Evolutionary conservation across 2,113 vertebrate genomes (phyloP).

Genomic region (Macrotus californicus): DNA sequence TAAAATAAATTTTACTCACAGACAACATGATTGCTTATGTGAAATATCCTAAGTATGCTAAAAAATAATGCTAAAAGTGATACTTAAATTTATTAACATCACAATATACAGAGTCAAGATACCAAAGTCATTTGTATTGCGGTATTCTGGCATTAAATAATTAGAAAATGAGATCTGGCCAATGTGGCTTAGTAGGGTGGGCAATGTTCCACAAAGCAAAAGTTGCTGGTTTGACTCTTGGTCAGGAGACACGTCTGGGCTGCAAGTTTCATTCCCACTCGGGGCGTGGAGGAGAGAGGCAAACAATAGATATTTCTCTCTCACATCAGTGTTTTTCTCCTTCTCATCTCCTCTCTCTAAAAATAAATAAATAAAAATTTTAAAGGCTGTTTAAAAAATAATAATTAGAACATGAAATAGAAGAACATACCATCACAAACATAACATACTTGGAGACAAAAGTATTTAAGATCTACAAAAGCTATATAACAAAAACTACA

Average conservation of each 20-base stretch:
- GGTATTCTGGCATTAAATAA: background rate
- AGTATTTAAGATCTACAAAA: background rate
- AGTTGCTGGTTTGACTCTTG: too few species aligned
- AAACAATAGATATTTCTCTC: too few species aligned
- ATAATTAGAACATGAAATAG: background rate
- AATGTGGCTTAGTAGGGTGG: too few species aligned
- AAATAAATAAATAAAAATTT: too few species aligned
- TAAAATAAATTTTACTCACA: slow-evolving; percentile 6
- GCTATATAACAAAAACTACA: background rate
- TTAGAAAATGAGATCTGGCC: background rate
- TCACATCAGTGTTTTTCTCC: too few species aligned
- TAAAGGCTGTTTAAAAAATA: background rate
- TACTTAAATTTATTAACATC: background rate
- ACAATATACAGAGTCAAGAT: background rate
- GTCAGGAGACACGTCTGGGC: too few species aligned
- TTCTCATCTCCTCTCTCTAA: too few species aligned
- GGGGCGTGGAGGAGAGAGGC: too few species aligned
- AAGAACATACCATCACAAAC: background rate
- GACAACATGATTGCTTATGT: background rate
- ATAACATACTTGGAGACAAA: background rate
- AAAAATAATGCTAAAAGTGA: background rate
- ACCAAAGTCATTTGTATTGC: background rate
- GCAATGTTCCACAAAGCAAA: too few species aligned
- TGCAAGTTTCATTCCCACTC: too few species aligned
- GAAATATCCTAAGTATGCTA: background rate